These are phyloP conservation scores for Trididemnum miniatum DNA, from an alignment of 23 tunicate genomes.

Conservation along the genomic window DNA sequence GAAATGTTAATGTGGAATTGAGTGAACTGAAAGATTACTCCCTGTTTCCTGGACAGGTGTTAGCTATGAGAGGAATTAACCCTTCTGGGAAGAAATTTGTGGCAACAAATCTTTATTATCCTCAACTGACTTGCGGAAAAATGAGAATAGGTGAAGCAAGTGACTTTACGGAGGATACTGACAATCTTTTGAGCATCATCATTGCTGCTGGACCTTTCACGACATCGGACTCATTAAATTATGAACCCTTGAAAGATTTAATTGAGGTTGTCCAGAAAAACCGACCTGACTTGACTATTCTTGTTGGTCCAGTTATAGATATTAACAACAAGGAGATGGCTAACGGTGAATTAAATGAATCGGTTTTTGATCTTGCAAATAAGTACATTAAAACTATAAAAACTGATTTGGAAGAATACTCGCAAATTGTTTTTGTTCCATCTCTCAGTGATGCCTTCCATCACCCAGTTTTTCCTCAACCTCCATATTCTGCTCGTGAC, in stretches of 20 bases:
- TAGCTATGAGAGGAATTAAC: conserved; percentile 67
- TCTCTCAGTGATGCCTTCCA: conserved; percentile 66
- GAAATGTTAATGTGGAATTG: conserved; percentile 60
- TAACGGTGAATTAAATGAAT: not conserved
- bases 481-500: conserved; percentile 44
- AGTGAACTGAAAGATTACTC: conserved; percentile 56
- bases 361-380: conserved; percentile 38
- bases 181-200: conserved; percentile 5
- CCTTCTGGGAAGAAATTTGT: conserved; percentile 72
- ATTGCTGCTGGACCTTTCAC: conserved; percentile 92
- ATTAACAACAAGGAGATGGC: conserved; percentile 21
- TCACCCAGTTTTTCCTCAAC: conserved; percentile 82
- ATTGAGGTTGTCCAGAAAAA: conserved; percentile 47
- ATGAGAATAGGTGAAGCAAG: conserved; percentile 16
- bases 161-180: not conserved
- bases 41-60: conserved; percentile 79
- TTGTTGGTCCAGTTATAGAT: conserved; percentile 79
- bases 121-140: conserved; percentile 16
- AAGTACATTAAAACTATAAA: conserved; percentile 30
- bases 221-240: conserved; percentile 64
- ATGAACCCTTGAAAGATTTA: conserved; percentile 78
- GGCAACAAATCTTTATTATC: conserved; percentile 32
- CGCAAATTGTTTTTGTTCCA: conserved; percentile 65
- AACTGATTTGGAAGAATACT: conserved; percentile 37
- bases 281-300: conserved; percentile 67